Percentiles rank a stretch among this genome's conserved stretches.
These are phyloP conservation scores for Eclectus roratus DNA, from an alignment of 2,113 vertebrate genomes.

Conservation along the genomic window DNA sequence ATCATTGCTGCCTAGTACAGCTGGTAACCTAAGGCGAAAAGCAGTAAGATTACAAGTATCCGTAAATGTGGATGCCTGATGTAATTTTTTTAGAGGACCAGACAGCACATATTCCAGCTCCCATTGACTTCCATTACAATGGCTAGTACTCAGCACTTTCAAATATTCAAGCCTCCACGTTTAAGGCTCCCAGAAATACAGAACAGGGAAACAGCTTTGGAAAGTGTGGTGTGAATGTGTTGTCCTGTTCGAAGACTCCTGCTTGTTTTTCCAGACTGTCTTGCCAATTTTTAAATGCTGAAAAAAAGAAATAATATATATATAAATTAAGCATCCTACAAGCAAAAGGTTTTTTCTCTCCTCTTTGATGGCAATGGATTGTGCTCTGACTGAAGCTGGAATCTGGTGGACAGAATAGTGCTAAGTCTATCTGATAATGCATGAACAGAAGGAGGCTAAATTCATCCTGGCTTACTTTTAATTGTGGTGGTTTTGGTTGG, in stretches of 20 bases:
- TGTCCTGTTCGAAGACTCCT: background rate
- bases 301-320: background rate
- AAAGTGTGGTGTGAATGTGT: background rate
- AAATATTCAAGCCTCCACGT: background rate
- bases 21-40: background rate
- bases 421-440: background rate
- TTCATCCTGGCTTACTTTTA: background rate
- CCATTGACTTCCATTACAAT: background rate
- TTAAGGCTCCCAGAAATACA: background rate
- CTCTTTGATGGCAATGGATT: rapidly evolving
- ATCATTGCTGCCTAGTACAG: background rate
- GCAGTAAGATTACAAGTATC: background rate
- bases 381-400: background rate
- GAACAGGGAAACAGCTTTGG: background rate
- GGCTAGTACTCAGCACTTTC: background rate
- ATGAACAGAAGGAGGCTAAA: background rate
- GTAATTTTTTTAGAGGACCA: background rate
- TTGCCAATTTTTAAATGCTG: background rate
- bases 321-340: background rate
- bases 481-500: background rate
- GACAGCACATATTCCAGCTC: background rate
- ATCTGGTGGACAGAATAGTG: background rate
- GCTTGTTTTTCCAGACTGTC: background rate
- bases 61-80: background rate
- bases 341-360: background rate